A percentile compares a stretch with the other conserved stretches of the same genome.
These are phyloP conservation scores for Microtus ochrogaster DNA, from an alignment of 2,113 vertebrate species.

Conservation along the genomic window DNA sequence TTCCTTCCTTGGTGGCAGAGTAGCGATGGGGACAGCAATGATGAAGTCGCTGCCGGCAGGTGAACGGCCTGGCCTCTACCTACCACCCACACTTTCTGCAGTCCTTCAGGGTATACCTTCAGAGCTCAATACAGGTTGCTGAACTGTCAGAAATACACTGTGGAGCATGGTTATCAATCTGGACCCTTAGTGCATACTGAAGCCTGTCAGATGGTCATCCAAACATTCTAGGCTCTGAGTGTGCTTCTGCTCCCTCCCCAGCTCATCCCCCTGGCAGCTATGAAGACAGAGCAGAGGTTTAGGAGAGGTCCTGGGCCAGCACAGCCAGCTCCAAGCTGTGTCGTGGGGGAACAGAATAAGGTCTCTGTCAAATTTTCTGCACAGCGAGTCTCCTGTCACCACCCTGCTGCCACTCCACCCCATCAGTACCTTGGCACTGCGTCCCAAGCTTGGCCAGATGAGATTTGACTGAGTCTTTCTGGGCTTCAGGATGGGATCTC, in stretches of 20 bases:
- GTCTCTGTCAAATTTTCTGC: neutral
- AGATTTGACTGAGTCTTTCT: constrained; percentile 53
- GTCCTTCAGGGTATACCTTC: neutral
- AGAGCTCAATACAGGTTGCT: neutral
- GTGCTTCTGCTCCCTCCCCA: neutral
- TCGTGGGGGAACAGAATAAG: neutral
- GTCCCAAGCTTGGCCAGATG: neutral
- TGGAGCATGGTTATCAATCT: neutral
- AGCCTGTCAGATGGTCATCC: neutral
- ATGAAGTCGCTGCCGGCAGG: accelerated
- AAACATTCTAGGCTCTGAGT: neutral
- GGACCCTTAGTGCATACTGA: accelerated
- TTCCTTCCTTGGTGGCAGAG: neutral
- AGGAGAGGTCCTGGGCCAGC: neutral
- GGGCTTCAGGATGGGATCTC: neutral
- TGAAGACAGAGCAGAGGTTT: neutral
- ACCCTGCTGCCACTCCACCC: neutral
- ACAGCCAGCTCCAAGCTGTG: neutral
- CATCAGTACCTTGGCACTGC: neutral
- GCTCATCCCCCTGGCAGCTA: neutral
- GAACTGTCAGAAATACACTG: neutral
- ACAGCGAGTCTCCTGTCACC: neutral
- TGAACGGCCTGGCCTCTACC: no score
- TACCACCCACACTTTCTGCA: accelerated
- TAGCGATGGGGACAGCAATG: no score